Percentiles rank a stretch among this genome's conserved stretches.
phyloP scores from a whole-genome alignment of 2,797 vertebrate species.

The Danio tinwini region DNA sequence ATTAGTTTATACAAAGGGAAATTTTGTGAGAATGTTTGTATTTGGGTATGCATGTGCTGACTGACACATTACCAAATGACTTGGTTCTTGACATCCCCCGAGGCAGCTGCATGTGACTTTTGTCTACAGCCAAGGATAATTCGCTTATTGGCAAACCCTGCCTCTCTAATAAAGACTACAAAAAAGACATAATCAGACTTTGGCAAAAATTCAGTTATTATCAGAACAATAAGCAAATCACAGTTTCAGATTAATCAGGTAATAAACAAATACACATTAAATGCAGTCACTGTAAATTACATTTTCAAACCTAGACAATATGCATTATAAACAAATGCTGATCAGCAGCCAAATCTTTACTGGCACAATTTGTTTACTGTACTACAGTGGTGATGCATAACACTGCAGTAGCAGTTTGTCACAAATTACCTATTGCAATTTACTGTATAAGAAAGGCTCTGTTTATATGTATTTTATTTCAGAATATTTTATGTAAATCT shows the following conservation, averaged over 20 bases:
- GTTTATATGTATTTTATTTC: background rate
- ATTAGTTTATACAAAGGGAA: background rate
- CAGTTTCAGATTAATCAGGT: slow-evolving; percentile 4
- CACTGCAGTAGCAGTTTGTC: slow-evolving; percentile 25
- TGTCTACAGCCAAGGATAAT: slow-evolving; percentile 80
- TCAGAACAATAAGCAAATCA: slow-evolving; percentile 29
- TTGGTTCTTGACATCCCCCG: slow-evolving; percentile 96
- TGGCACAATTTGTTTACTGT: slow-evolving; percentile 32
- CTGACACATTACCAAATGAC: slow-evolving; percentile 85
- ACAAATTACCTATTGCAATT: slow-evolving; percentile 9
- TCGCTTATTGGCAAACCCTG: slow-evolving; percentile 88
- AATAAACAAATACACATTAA: background rate
- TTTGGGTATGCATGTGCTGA: slow-evolving; percentile 7
- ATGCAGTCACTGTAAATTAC: background rate
- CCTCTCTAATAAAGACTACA: slow-evolving; percentile 92
- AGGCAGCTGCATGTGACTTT: slow-evolving; percentile 89
- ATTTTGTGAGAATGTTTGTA: background rate
- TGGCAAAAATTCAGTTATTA: background rate
- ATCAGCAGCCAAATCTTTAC: slow-evolving; percentile 24
- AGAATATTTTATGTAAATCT: background rate
- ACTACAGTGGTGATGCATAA: slow-evolving; percentile 9
- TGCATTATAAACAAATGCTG: slow-evolving; percentile 23
- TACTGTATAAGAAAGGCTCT: slow-evolving; percentile 1
- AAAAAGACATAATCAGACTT: slow-evolving; percentile 27
- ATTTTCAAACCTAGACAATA: slow-evolving; percentile 9